phyloP scores from a whole-genome alignment of 2,888 invertebrate genomes.

The Eugnorisma glareosa region DNA sequence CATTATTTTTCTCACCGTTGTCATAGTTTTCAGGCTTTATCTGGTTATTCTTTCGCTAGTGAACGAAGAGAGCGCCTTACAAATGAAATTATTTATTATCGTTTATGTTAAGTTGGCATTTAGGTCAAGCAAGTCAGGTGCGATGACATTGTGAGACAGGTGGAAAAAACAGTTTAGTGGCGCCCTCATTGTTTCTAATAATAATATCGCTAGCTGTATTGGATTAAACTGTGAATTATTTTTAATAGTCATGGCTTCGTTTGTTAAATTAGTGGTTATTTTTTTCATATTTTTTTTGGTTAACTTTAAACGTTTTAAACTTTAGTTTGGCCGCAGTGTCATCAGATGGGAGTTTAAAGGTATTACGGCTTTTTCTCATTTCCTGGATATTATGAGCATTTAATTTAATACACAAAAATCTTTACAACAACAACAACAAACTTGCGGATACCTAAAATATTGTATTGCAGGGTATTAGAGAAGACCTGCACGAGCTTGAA shows the following conservation, averaged over 20 bases:
- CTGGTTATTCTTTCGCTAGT: slow-evolving; percentile 42
- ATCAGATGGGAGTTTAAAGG: slow-evolving; percentile 1
- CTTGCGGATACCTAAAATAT: slow-evolving; percentile 10
- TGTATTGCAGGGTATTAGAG: slow-evolving; percentile 29
- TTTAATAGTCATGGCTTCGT: slow-evolving; percentile 15
- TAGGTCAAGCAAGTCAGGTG: slow-evolving; percentile 76
- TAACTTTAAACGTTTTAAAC: neutral
- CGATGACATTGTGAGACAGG: slow-evolving; percentile 73
- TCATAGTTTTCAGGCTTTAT: slow-evolving; percentile 23
- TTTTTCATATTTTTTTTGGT: neutral
- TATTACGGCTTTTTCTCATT: neutral
- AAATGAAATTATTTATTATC: slow-evolving; percentile 61
- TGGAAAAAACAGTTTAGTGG: slow-evolving; percentile 72
- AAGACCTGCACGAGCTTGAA: neutral
- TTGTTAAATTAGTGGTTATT: neutral
- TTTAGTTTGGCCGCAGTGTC: slow-evolving; percentile 8
- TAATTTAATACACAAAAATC: neutral
- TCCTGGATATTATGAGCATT: slow-evolving; percentile 5
- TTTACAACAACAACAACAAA: no score
- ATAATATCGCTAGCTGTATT: slow-evolving; percentile 38
- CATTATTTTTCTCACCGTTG: neutral
- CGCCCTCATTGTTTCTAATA: slow-evolving; percentile 57
- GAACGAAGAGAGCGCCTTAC: slow-evolving; percentile 36
- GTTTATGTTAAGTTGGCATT: slow-evolving; percentile 71
- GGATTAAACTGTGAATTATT: slow-evolving; percentile 13